A percentile compares a stretch with the other conserved stretches of the same genome.
Conservation (phyloP, 2,113 vertebrate species). For the Rhea pennata region DNA sequence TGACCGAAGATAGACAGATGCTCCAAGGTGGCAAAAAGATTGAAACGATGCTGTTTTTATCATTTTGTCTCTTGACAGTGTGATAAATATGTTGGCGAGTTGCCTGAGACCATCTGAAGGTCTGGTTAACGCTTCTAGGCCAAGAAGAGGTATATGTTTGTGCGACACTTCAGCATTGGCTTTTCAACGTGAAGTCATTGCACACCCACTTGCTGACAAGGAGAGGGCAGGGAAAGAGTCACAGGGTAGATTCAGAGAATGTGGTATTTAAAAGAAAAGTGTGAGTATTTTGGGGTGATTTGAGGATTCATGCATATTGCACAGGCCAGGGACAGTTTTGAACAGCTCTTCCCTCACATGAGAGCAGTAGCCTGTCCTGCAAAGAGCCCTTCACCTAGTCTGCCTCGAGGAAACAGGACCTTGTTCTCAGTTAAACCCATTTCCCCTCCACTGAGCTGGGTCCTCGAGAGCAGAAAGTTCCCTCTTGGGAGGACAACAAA, state of each 20-base stretch:
- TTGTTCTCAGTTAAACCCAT: not conserved
- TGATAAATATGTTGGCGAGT: not conserved
- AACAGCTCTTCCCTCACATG: not conserved
- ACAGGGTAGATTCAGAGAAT: not conserved
- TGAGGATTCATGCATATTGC: not conserved
- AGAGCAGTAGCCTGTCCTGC: not conserved
- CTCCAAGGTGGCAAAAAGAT: rapidly evolving
- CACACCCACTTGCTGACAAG: not conserved
- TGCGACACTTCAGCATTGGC: not conserved
- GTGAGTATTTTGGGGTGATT: not conserved
- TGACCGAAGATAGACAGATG: not conserved
- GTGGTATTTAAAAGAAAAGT: not conserved
- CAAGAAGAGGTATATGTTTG: not conserved
- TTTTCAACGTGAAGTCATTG: rapidly evolving
- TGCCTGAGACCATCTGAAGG: not conserved
- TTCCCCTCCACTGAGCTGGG: not conserved
- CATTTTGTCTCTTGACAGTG: not conserved
- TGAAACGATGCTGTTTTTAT: not conserved
- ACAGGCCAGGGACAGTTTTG: not conserved
- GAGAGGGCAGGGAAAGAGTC: not conserved
- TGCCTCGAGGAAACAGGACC: not conserved
- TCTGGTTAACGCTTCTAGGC: not conserved
- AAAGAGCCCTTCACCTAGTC: not conserved
- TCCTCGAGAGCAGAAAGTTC: not conserved
- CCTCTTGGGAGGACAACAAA: not conserved